phyloP scores from a whole-genome alignment of 1,140 invertebrate genomes.

The Delia radicum region DNA sequence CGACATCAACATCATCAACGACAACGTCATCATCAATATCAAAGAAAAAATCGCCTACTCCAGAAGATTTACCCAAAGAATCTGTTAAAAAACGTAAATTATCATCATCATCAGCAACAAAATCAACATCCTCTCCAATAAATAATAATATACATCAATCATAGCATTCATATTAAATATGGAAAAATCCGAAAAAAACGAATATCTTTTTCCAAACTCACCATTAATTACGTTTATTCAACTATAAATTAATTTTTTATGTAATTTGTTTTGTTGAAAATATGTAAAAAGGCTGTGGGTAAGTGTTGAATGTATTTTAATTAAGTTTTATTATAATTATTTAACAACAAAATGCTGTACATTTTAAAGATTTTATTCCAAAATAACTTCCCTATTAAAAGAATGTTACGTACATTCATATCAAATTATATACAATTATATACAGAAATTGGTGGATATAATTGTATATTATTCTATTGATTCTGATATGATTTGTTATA shows the following conservation, averaged over 20 bases:
- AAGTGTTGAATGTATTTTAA: not conserved
- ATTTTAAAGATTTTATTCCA: too few species aligned
- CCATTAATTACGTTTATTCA: not conserved
- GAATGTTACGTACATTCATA: too few species aligned
- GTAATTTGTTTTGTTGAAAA: not conserved
- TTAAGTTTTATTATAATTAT: not conserved
- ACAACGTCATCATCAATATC: not conserved
- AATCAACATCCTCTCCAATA: not conserved
- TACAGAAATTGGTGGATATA: too few species aligned
- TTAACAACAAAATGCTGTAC: not conserved
- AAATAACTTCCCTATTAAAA: too few species aligned
- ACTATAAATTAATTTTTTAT: not conserved
- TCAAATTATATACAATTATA: too few species aligned
- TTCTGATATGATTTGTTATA: too few species aligned
- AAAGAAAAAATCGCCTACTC: not conserved
- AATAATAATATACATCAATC: not conserved
- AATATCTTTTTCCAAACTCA: not conserved
- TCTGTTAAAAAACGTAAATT: not conserved
- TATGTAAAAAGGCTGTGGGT: conserved; percentile 1
- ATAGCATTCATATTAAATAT: conserved; percentile 10
- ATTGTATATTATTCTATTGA: too few species aligned
- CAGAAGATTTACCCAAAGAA: not conserved
- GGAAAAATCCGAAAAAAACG: not conserved
- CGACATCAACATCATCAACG: conserved; percentile 4
- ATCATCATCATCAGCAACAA: not conserved